phyloP scores from a whole-genome alignment of 92 coral and sea anemone species.

The Epizoanthus illoricatus region DNA sequence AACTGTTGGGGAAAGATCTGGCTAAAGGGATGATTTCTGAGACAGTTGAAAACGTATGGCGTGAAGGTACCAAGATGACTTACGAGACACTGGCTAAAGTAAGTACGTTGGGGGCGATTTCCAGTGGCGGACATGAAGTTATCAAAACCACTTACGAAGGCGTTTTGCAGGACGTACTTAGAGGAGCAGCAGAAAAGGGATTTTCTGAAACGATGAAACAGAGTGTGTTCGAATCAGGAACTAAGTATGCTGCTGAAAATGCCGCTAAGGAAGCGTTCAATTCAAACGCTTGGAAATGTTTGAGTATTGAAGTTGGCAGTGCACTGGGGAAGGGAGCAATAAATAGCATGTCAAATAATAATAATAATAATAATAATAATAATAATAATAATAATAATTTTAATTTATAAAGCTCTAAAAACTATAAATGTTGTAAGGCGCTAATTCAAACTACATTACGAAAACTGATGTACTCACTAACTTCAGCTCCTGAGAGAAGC shows the following conservation, averaged over 20 bases:
- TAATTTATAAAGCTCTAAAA: too few relatives aligned
- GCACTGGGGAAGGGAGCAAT: background rate
- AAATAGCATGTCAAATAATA: background rate
- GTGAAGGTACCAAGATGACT: background rate
- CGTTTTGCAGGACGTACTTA: background rate
- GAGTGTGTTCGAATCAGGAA: background rate
- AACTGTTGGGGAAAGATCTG: conserved; percentile 2
- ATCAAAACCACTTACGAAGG: background rate
- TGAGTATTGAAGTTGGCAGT: background rate
- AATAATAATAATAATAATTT: too few relatives aligned
- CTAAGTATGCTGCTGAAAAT: background rate
- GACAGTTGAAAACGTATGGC: background rate
- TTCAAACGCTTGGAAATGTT: background rate
- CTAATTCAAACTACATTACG: too few relatives aligned
- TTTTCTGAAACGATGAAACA: background rate
- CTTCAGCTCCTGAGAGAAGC: too few relatives aligned
- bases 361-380: too few relatives aligned
- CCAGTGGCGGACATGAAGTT: background rate
- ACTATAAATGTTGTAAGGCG: too few relatives aligned
- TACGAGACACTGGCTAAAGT: background rate
- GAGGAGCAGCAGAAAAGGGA: background rate
- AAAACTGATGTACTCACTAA: too few relatives aligned
- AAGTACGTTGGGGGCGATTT: background rate
- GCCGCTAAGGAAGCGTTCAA: conserved; percentile 5
- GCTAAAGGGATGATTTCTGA: conserved; percentile 8